phyloP scores from a whole-genome alignment of 2,797 vertebrate species.

The Atherinosoma microstoma region DNA sequence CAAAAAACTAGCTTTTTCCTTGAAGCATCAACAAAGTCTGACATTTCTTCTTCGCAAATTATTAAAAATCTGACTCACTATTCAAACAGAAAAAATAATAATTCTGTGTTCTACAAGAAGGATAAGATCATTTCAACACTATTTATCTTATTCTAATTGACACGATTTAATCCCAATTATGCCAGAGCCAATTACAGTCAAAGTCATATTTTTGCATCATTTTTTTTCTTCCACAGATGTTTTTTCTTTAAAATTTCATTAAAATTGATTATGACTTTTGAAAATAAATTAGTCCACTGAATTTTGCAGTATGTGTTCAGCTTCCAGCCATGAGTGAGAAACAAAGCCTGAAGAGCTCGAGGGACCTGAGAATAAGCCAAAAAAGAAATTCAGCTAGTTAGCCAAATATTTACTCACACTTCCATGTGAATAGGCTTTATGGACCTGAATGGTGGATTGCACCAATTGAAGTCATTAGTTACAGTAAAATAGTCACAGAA shows the following conservation, averaged over 20 bases:
- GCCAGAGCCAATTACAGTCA: conserved; percentile 18
- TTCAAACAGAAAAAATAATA: neutral
- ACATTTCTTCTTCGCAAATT: conserved; percentile 9
- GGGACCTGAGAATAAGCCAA: conserved; percentile 32
- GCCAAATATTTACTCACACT: conserved; percentile 53
- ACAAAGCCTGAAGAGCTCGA: conserved; percentile 25
- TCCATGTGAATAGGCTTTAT: conserved; percentile 63
- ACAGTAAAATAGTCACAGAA: conserved; percentile 10
- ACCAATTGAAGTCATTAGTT: conserved; percentile 44
- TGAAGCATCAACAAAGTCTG: conserved; percentile 10
- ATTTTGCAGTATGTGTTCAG: conserved; percentile 21
- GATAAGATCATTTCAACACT: neutral
- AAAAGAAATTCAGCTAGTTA: conserved; percentile 58
- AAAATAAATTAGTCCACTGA: conserved; percentile 42
- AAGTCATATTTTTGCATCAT: conserved; percentile 27
- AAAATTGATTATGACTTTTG: conserved; percentile 36
- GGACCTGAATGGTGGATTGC: conserved; percentile 37
- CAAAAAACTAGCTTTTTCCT: conserved; percentile 16
- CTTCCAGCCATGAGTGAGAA: conserved; percentile 24
- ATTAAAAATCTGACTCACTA: conserved; percentile 14
- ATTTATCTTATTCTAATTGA: neutral
- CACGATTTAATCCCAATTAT: conserved; percentile 28
- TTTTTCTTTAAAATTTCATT: neutral
- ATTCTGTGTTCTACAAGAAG: conserved; percentile 12
- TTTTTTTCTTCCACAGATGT: conserved; percentile 6